Percentiles rank a stretch among this genome's conserved stretches.
Conservation (phyloP, 2,113 vertebrate species). For the Cyanistes caeruleus region DNA sequence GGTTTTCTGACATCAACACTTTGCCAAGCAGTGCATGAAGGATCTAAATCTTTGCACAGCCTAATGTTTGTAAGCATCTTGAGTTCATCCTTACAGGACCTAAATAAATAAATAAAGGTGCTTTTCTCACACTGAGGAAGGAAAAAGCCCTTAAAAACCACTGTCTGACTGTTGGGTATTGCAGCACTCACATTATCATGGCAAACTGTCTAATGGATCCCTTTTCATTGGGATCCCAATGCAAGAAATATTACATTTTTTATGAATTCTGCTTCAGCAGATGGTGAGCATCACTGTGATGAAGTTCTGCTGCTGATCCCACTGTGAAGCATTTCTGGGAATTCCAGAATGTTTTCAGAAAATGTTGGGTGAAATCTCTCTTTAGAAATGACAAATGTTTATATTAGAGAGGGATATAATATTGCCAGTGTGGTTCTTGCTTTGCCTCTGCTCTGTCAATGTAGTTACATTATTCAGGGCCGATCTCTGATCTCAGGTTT, state of each 20-base stretch:
- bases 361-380: neutral
- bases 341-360: slow-evolving; percentile 4
- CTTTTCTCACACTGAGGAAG: neutral
- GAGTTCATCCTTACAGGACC: neutral
- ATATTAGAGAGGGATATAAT: neutral
- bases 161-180: neutral
- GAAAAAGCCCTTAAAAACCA: neutral
- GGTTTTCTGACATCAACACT: neutral
- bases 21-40: neutral
- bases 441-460: neutral
- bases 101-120: neutral
- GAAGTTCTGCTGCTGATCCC: slow-evolving; percentile 1
- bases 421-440: neutral
- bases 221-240: neutral
- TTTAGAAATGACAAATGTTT: neutral
- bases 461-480: neutral
- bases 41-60: neutral
- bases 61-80: neutral
- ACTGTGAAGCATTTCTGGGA: neutral
- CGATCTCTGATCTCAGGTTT: neutral
- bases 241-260: neutral
- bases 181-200: neutral
- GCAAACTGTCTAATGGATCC: neutral
- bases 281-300: neutral
- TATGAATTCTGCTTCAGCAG: neutral